Conservation (phyloP, 1,140 invertebrate genomes). For the Drosophila hydei region DNA sequence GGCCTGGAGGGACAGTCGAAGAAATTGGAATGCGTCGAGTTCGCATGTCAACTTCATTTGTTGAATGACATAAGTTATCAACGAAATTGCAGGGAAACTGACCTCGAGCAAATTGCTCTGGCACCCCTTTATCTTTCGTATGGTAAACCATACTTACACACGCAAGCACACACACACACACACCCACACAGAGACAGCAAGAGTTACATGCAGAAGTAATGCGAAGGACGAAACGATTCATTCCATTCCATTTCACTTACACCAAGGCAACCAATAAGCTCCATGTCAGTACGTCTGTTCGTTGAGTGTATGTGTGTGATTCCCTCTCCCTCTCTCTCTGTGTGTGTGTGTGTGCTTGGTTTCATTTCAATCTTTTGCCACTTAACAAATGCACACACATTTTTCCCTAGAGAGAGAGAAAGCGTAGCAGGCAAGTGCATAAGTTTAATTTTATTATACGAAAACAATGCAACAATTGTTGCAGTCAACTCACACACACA, state of each 20-base stretch:
- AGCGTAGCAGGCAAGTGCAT: conserved; percentile 48
- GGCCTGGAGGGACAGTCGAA: neutral
- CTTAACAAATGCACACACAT: conserved; percentile 77
- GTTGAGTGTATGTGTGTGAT: conserved; percentile 7
- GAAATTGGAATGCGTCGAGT: conserved; percentile 31
- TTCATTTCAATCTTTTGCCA: conserved; percentile 81
- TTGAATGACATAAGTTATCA: conserved; percentile 81
- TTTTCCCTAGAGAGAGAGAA: conserved; percentile 22
- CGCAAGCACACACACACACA: conserved; percentile 17
- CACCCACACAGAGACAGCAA: neutral
- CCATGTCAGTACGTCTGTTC: conserved; percentile 49
- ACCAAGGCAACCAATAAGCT: conserved; percentile 68
- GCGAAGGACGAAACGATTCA: conserved; percentile 56
- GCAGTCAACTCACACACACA: conserved; percentile 46
- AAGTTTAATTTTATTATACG: conserved; percentile 81
- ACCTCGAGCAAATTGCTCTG: conserved; percentile 76
- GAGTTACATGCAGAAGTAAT: conserved; percentile 13
- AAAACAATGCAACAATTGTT: conserved; percentile 76
- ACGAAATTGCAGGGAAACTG: conserved; percentile 73
- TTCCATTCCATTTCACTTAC: conserved; percentile 80
- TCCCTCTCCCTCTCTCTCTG: too few relatives aligned
- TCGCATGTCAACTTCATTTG: conserved; percentile 78
- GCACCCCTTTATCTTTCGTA: conserved; percentile 70
- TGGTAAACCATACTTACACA: conserved; percentile 56
- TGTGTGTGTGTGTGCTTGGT: conserved; percentile 53